Evolutionary conservation across 1,140 invertebrate species (phyloP).

Genomic region (Mizuhopecten yessoensis): DNA sequence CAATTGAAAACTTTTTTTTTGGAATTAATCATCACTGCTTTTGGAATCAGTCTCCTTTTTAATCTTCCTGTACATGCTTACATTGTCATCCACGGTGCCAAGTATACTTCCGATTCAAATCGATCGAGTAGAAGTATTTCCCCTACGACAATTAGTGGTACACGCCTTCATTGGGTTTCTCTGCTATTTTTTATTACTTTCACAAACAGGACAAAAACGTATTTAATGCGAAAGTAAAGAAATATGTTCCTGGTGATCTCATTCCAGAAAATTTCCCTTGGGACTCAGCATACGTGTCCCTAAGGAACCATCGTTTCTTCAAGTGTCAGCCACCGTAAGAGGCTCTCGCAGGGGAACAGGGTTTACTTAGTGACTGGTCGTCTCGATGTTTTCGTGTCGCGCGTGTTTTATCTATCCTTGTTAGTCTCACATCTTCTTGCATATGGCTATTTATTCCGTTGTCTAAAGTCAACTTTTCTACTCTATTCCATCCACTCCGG

Average conservation of each 20-base stretch:
- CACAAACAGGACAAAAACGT: background rate
- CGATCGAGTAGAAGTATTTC: background rate
- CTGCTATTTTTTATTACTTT: background rate
- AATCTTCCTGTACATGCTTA: background rate
- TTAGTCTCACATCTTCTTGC: too few relatives aligned
- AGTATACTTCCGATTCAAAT: background rate
- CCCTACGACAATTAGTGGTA: background rate
- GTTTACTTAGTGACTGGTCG: too few relatives aligned
- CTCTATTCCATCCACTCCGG: background rate
- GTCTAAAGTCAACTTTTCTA: too few relatives aligned
- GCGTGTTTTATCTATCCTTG: too few relatives aligned
- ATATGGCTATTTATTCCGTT: too few relatives aligned
- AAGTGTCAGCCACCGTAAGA: too few relatives aligned
- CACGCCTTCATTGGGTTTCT: background rate
- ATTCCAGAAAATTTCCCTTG: background rate
- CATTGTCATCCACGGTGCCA: background rate
- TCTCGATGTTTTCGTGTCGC: too few relatives aligned
- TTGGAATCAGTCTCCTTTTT: background rate
- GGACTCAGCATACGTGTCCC: too few relatives aligned
- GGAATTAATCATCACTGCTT: background rate
- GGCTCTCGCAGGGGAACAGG: too few relatives aligned
- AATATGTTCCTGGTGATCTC: background rate
- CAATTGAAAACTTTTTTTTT: slow-evolving; percentile 24
- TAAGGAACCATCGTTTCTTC: too few relatives aligned
- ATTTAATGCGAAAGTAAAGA: background rate